Base-by-base conservation (phyloP, 2,113 vertebrate species). In the Piaya cayana region DNA sequence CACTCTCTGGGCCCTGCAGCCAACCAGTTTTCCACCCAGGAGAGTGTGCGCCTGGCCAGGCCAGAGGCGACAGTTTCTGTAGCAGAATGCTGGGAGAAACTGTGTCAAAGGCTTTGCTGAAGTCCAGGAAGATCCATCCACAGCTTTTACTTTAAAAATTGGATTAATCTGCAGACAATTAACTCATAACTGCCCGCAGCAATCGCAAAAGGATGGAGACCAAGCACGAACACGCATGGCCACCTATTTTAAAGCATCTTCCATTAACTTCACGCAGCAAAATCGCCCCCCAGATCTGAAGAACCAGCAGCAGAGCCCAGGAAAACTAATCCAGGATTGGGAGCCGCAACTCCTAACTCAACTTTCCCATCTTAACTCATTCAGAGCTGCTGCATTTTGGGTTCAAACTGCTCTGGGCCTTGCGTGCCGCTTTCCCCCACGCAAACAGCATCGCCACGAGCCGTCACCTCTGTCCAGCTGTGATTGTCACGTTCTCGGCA, bases 401-500 rank as follows among this genome's bases (percentile, higher is more conserved):
- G 64, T 29, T 64, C 15, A 56, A 77, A 71, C 2, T 30, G 82
- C 30, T 87, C 58, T 4, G 0, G 52, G 34, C 45, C 20, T 45
- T 21, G 9, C 3, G 17, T 14, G 56, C 49, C 50, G 16, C 69
- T n/a, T 36, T 26, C 29, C 25, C 25, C 27, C 65, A 50, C 1
- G 12, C 21, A 64, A 92, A 37, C 11, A 15, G 75, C 19, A 77
- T 2, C 30, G 34, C 72, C 60, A 49, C 1, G 49, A 81, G 86
- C 59, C 81, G 88, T 95, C 96, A 99, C 99, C 99, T 99, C 97
- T 99, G 99, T 97, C 99, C 99, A 95, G 99, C 99, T 94, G 99
- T 99, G 98, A 99, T 99, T 97, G 99, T 99, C 96, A 99, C 99
- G 77, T 98, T 99, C 98, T 99, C 99, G 8, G 98, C 97, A 95